phyloP scores from a whole-genome alignment of 2,797 vertebrate genomes.

The Lycodopsis pacificus region DNA sequence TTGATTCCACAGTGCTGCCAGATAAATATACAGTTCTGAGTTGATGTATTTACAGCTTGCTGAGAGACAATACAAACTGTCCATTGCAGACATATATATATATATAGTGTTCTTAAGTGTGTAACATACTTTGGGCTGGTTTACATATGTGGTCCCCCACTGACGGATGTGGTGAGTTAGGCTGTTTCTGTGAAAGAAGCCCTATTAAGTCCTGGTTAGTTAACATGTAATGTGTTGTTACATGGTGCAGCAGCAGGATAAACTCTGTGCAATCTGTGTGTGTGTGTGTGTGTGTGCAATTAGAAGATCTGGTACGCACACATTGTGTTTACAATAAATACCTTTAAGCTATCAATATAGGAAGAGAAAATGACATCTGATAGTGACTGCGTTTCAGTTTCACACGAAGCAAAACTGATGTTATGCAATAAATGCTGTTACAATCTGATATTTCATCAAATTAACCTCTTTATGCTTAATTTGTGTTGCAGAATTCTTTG shows the following conservation, averaged over 20 bases:
- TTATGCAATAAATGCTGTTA: conserved; percentile 59
- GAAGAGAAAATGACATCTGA: conserved; percentile 73
- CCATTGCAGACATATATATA: conserved; percentile 49
- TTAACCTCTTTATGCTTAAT: conserved; percentile 50
- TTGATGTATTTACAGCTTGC: conserved; percentile 76
- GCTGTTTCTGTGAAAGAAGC: conserved; percentile 64
- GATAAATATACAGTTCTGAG: conserved; percentile 78
- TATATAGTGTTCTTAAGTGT: conserved; percentile 59
- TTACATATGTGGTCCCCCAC: conserved; percentile 69
- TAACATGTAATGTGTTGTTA: conserved; percentile 57
- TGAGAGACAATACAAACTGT: conserved; percentile 58
- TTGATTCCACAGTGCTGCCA: conserved; percentile 74
- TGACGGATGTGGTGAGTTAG: conserved; percentile 59
- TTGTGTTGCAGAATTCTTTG: conserved; percentile 58
- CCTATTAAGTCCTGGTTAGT: conserved; percentile 64
- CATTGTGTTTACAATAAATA: conserved; percentile 68
- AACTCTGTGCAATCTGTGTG: conserved; percentile 44
- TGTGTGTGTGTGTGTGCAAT: conserved; percentile 39
- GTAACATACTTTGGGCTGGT: conserved; percentile 67
- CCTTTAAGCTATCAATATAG: conserved; percentile 62
- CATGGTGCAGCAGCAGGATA: conserved; percentile 57
- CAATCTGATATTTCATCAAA: conserved; percentile 55
- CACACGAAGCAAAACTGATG: conserved; percentile 43
- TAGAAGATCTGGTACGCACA: conserved; percentile 57
- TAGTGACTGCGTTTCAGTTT: conserved; percentile 60